Base-by-base conservation (phyloP, 2,113 vertebrate species). In the Oreocharis arfaki region DNA sequence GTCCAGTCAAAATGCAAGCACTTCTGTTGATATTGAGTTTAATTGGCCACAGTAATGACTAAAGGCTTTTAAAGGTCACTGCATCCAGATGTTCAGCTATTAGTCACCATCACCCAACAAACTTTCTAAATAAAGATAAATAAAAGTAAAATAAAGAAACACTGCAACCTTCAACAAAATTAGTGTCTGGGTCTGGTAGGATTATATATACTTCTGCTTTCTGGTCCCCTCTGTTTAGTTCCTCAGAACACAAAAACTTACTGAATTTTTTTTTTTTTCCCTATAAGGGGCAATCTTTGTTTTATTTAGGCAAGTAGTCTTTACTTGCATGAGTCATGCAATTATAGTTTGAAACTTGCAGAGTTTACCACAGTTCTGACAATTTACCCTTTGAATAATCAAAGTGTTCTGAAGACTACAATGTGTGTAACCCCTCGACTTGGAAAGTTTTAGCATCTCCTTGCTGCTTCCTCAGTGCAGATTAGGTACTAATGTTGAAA, bases 121-220 rank as follows among this genome's bases (percentile, higher is more conserved):
- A 96, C 94, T 97, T 97, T 97, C 95, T 97, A 97, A 97, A 97
- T 86, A 86, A 77, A 86, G 84, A 97, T 98, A 98, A 98, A 98
- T 98, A 98, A 96, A 98, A 97, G 98, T 98, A 97, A 97, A 98
- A 97, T 97, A 97, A 97, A 96, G 96, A 98, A 98, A 97, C 97
- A 94, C 84, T 95, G 87, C 83, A 97, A 89, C 91, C 81, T 93
- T 97, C 96, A 97, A 96, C 90, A 96, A 97, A 98, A 97, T 96
- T 98, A 97, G 90, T 97, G 93, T 96, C 94, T 81, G 84, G 70
- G 90, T 86, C 95, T 97, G 93, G 96, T 96, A 97, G 90, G 92
- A 97, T 96, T 97, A 90, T 96, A 84, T 76, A 84, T 80, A 96
- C 96, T 97, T 97, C 96, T 97, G 96, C 95, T 97, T 98, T 98